Conservation (phyloP, 2,113 vertebrate genomes). For the Amblyornis subalaris region DNA sequence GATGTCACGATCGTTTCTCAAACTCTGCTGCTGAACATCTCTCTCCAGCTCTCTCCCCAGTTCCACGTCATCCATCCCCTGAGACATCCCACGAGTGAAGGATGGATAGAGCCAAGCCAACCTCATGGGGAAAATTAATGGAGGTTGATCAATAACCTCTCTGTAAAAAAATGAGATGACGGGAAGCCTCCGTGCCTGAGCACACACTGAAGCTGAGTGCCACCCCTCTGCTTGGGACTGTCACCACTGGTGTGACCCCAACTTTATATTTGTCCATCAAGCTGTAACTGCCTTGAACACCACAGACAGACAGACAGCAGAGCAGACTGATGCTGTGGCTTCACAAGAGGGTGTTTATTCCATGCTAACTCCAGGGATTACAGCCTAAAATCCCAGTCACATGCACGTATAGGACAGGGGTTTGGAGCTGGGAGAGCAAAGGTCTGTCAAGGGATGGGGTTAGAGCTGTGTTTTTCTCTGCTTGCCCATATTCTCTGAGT, state of each 20-base stretch:
- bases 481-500: background rate
- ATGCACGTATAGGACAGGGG: accelerated
- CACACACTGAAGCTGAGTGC: background rate
- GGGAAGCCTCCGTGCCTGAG: background rate
- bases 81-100: background rate
- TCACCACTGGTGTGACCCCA: background rate
- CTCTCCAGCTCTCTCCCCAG: background rate
- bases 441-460: background rate
- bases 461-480: background rate
- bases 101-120: background rate
- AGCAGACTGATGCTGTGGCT: background rate
- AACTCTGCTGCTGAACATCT: background rate
- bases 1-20: background rate
- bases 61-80: background rate
- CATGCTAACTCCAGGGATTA: background rate
- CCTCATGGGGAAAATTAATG: background rate
- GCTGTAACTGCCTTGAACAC: background rate
- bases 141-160: background rate
- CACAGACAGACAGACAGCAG: background rate
- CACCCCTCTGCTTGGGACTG: background rate
- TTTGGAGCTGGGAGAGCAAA: background rate
- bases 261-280: background rate
- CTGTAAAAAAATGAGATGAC: background rate
- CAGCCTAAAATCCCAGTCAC: background rate
- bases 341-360: background rate